These are phyloP conservation scores for Gymnogyps californianus DNA, from an alignment of 2,113 vertebrate genomes.

Conservation along the genomic window DNA sequence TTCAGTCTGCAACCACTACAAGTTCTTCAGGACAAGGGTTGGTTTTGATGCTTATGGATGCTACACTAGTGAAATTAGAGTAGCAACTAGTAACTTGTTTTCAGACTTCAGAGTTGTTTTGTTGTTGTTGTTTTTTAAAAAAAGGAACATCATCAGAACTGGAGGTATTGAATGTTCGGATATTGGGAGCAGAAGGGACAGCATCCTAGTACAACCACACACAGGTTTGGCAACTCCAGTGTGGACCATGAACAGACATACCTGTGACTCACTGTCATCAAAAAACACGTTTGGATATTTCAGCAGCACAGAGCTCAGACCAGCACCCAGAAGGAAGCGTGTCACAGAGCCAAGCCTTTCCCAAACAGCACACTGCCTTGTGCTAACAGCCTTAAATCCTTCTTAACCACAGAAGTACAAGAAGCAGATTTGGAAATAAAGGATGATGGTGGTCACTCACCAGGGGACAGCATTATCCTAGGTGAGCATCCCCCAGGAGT, in stretches of 20 bases:
- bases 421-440: not conserved
- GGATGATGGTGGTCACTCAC: not conserved
- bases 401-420: not conserved
- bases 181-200: not conserved
- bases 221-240: not conserved
- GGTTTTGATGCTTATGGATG: not conserved
- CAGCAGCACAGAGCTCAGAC: not conserved
- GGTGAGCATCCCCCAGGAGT: not conserved
- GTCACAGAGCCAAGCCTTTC: not conserved
- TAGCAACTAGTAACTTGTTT: not conserved
- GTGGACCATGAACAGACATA: not conserved
- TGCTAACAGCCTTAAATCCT: not conserved
- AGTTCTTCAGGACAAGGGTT: not conserved
- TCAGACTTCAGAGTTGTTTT: not conserved
- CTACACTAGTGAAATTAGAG: not conserved
- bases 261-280: not conserved
- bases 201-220: not conserved
- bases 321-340: not conserved
- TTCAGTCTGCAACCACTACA: not conserved
- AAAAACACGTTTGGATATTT: not conserved
- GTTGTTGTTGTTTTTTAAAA: not conserved
- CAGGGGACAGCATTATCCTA: not conserved
- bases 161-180: not conserved
- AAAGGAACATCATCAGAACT: not conserved
- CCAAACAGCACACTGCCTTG: not conserved